Evolutionary conservation across 2,797 vertebrate genomes (phyloP).

Genomic region (Petrocephalus sullivani): DNA sequence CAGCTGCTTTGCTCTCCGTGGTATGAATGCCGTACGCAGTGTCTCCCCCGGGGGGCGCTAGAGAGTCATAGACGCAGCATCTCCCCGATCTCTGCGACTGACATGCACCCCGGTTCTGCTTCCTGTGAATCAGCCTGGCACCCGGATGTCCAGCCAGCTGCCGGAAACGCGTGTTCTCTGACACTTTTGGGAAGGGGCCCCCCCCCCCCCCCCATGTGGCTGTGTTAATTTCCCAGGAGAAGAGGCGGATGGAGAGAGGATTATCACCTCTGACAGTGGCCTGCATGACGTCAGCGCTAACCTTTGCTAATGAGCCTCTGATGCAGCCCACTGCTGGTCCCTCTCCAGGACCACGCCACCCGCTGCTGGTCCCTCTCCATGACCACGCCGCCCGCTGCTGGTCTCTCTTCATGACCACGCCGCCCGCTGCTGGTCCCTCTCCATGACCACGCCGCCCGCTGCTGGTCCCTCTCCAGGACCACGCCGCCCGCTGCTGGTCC

Average conservation of each 20-base stretch:
- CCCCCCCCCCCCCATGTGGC: neutral
- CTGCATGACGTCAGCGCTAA: neutral
- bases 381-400: too few relatives aligned
- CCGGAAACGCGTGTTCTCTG: neutral
- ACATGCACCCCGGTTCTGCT: neutral
- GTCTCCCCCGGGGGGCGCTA: neutral
- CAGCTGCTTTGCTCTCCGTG: neutral
- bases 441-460: neutral
- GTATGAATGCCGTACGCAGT: neutral
- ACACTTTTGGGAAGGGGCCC: neutral
- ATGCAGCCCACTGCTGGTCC: neutral
- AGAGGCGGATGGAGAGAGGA: neutral
- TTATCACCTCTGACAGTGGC: neutral
- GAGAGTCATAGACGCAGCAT: neutral
- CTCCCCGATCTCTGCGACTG: neutral
- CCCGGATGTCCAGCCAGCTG: neutral
- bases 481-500: too few relatives aligned
- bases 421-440: too few relatives aligned
- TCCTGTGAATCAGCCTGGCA: neutral
- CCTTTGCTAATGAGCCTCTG: neutral
- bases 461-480: neutral
- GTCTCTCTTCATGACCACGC: too few relatives aligned
- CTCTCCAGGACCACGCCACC: neutral
- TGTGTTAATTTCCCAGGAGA: constrained; percentile 10
- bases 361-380: too few relatives aligned